These are phyloP conservation scores for Platycheirus rosarum DNA, from an alignment of 2,888 invertebrate species.

Conservation along the genomic window DNA sequence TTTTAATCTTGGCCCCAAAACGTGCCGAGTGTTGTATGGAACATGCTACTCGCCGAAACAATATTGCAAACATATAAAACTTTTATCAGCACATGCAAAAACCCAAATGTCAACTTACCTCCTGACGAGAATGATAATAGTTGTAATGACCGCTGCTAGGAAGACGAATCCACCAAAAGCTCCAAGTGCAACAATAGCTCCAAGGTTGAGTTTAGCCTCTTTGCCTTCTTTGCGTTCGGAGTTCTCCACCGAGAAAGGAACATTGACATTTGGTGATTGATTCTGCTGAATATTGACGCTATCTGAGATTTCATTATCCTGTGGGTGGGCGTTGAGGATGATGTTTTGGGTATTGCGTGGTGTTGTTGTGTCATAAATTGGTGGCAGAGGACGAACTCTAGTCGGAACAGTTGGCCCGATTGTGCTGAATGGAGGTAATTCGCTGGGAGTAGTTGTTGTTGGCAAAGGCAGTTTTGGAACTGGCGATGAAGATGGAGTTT, in stretches of 20 bases:
- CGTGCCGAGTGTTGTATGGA: conserved; percentile 6
- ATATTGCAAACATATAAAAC: neutral
- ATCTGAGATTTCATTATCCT: conserved; percentile 89
- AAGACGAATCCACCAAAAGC: conserved; percentile 96
- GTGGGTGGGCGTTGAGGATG: conserved; percentile 88
- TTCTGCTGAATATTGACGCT: conserved; percentile 84
- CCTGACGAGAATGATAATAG: conserved; percentile 92
- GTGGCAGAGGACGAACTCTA: conserved; percentile 74
- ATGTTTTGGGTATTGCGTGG: conserved; percentile 82
- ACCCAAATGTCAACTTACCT: conserved; percentile 85
- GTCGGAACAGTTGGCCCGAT: conserved; percentile 77
- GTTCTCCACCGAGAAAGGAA: conserved; percentile 86
- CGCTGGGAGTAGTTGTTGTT: conserved; percentile 73
- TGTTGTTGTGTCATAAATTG: conserved; percentile 76
- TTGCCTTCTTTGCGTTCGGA: conserved; percentile 84
- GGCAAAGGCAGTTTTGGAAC: conserved; percentile 82
- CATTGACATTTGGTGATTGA: conserved; percentile 87
- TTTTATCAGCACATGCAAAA: neutral
- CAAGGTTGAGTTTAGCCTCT: conserved; percentile 89
- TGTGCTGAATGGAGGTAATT: conserved; percentile 42
- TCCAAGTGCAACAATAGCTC: conserved; percentile 93
- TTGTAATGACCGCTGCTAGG: conserved; percentile 93
- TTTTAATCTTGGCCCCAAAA: conserved; percentile 3
- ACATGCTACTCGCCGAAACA: conserved; percentile 32
- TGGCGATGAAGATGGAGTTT: conserved; percentile 81